Conservation (phyloP, 2,888 invertebrate genomes). For the Dicyrtoma fusca region DNA sequence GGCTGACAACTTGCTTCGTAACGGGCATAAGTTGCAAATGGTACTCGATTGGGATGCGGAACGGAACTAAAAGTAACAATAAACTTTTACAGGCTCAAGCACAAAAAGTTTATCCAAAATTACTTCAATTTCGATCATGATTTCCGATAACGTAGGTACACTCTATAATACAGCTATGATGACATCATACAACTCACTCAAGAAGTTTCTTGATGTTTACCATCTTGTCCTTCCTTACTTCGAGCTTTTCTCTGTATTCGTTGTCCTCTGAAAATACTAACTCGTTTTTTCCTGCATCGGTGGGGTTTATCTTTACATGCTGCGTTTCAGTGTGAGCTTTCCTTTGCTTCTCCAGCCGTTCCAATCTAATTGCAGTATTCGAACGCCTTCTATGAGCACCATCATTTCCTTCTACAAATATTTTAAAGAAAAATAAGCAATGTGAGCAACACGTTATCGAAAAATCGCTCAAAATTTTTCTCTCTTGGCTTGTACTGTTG, state of each 20-base stretch:
- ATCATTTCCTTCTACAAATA: slow-evolving; percentile 61
- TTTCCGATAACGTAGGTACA: neutral
- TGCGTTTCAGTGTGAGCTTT: slow-evolving; percentile 62
- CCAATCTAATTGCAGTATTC: slow-evolving; percentile 84
- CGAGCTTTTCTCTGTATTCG: slow-evolving; percentile 36
- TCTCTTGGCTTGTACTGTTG: neutral
- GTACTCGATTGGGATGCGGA: slow-evolving; percentile 59
- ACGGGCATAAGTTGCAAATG: slow-evolving; percentile 85
- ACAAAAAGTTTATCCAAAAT: neutral
- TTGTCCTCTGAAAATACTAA: slow-evolving; percentile 45
- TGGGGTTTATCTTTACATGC: slow-evolving; percentile 50
- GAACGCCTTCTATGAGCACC: slow-evolving; percentile 71
- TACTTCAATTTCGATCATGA: neutral
- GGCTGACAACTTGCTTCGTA: slow-evolving; percentile 75
- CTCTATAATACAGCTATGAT: neutral
- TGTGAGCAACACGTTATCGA: neutral
- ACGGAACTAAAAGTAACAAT: slow-evolving; percentile 39
- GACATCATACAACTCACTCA: slow-evolving; percentile 42
- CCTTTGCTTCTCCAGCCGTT: slow-evolving; percentile 84
- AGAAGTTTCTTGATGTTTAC: slow-evolving; percentile 48
- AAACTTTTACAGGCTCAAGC: neutral
- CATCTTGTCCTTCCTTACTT: slow-evolving; percentile 6
- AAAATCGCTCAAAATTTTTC: slow-evolving; percentile 1
- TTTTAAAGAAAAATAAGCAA: slow-evolving; percentile 1
- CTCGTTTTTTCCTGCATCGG: slow-evolving; percentile 50